Conservation (phyloP, 2,888 invertebrate genomes). For the Erynnis tages region DNA sequence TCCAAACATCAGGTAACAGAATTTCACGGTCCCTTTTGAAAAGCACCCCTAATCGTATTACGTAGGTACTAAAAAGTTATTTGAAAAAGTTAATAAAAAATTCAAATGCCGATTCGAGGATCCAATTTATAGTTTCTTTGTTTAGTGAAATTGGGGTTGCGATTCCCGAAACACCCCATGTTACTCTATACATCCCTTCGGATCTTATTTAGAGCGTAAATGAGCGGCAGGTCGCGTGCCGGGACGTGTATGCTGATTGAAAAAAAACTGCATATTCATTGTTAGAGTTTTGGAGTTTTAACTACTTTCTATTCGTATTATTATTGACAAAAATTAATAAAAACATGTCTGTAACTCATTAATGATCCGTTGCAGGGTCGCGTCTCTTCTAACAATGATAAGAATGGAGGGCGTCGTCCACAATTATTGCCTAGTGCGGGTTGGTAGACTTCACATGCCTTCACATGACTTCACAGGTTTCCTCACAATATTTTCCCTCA, state of each 20-base stretch:
- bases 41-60: conserved; percentile 18
- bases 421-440: too few relatives aligned
- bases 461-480: too few relatives aligned
- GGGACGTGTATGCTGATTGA: background rate
- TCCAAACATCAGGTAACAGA: background rate
- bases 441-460: too few relatives aligned
- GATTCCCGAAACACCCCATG: conserved; percentile 25
- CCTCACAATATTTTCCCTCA: too few relatives aligned
- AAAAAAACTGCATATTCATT: too few relatives aligned
- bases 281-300: too few relatives aligned
- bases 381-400: too few relatives aligned
- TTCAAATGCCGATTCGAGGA: conserved; percentile 37
- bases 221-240: conserved; percentile 26
- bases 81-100: conserved; percentile 36
- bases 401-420: too few relatives aligned
- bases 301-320: too few relatives aligned
- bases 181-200: conserved; percentile 2
- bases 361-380: too few relatives aligned
- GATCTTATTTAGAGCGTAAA: conserved; percentile 15
- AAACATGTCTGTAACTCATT: too few relatives aligned
- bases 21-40: background rate
- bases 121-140: conserved; percentile 38
- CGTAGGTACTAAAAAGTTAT: conserved; percentile 9
- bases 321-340: too few relatives aligned
- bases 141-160: conserved; percentile 35